phyloP scores from a whole-genome alignment of 2,797 vertebrate species.

The Cyprinodon diabolis region DNA sequence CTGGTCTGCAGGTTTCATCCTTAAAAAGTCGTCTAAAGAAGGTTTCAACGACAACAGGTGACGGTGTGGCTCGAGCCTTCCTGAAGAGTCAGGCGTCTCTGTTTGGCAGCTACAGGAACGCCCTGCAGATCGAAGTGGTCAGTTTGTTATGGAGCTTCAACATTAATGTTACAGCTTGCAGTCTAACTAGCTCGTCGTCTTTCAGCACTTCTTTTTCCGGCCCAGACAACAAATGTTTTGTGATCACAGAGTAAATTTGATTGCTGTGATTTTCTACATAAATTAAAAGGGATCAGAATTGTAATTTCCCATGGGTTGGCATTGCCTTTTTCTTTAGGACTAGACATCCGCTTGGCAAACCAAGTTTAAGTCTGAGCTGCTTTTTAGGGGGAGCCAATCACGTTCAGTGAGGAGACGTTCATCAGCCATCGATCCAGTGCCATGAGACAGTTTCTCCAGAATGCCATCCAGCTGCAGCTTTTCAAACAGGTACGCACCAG shows the following conservation, averaged over 20 bases:
- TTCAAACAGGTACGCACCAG: conserved; percentile 90
- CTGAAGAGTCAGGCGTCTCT: conserved; percentile 93
- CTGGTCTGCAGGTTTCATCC: conserved; percentile 85
- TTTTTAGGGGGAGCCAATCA: conserved; percentile 92
- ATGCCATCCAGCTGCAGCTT: conserved; percentile 95
- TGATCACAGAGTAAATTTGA: no score
- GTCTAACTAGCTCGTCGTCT: background rate
- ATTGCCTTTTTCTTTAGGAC: no score
- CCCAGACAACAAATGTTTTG: no score
- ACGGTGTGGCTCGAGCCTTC: conserved; percentile 93
- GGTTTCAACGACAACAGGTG: conserved; percentile 91
- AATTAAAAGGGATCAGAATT: no score
- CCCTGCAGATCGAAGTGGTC: conserved; percentile 93
- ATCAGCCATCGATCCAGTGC: conserved; percentile 92
- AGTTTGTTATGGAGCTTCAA: conserved; percentile 63
- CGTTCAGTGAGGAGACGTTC: conserved; percentile 92
- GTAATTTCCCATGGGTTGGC: no score
- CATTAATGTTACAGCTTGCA: no score
- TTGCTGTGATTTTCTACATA: no score
- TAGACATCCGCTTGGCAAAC: no score
- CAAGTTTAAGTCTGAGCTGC: background rate
- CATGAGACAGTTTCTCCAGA: conserved; percentile 96
- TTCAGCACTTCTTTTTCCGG: background rate
- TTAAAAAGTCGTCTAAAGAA: conserved; percentile 95
- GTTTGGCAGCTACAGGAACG: conserved; percentile 95